phyloP scores from a whole-genome alignment of 2,888 invertebrate genomes.

The Pachydiplax longipennis region DNA sequence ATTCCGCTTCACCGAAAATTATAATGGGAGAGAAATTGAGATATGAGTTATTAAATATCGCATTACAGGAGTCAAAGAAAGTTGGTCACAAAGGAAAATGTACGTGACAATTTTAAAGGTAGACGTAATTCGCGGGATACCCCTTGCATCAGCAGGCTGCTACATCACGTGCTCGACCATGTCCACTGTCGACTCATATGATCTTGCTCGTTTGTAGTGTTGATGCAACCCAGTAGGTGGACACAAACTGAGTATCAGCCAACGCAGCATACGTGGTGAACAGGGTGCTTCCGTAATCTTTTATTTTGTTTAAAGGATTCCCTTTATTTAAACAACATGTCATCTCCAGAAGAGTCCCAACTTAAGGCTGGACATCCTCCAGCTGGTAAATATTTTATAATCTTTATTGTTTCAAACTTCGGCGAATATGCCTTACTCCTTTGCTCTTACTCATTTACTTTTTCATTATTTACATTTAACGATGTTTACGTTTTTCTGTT shows the following conservation, averaged over 20 bases:
- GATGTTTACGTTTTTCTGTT: slow-evolving; percentile 47
- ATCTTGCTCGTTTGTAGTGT: background rate
- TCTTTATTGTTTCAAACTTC: slow-evolving; percentile 7
- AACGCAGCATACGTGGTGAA: slow-evolving; percentile 19
- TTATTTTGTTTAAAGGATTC: background rate
- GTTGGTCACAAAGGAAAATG: no score
- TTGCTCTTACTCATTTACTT: slow-evolving; percentile 36
- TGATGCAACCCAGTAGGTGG: slow-evolving; percentile 4
- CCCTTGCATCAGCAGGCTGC: no score
- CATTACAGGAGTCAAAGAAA: no score
- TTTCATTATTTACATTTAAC: slow-evolving; percentile 48
- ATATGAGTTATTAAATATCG: no score
- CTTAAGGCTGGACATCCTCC: slow-evolving; percentile 89
- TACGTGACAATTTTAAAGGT: no score
- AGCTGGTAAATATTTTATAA: slow-evolving; percentile 71
- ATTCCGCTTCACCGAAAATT: no score
- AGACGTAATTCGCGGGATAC: no score
- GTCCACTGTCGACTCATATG: background rate
- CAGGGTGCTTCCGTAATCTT: background rate
- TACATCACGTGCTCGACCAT: no score
- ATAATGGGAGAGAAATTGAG: no score
- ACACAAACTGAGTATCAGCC: background rate
- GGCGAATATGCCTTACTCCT: slow-evolving; percentile 41
- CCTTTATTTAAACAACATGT: slow-evolving; percentile 52
- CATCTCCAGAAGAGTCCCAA: slow-evolving; percentile 72